Evolutionary conservation across 2,113 vertebrate genomes (phyloP), one percentile per base, ranked within the genome.

Genomic region (Spea multiplicata): DNA sequence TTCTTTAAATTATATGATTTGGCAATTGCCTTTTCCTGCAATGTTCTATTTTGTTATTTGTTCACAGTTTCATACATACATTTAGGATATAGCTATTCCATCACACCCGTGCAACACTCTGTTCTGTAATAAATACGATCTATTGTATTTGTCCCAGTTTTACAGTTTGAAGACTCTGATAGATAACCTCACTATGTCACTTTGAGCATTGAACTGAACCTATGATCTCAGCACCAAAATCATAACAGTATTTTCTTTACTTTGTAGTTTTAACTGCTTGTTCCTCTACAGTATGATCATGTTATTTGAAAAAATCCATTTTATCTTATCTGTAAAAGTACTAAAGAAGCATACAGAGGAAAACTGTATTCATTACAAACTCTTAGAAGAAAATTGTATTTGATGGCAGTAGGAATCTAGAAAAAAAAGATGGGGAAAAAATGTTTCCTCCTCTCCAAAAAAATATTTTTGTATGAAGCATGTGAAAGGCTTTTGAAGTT

Each of bases 311-410:
- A 73, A 59, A 68, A 65, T 78, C 57, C 71, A 71, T 78, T 78
- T 78, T 65, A 71, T 78, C 76, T 78, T 49, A 53, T 45, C 76
- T 78, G 48, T 45, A 78, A 78, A 71, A 71, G 68, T 65, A 65
- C 68, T 71, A 66, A 64, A 47, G 57, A 71, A 55, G 30, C 71
- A 64, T 71, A 71, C 46, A 71, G 59, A 71, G 45, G 48, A 64
- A 78, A 64, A 53, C 13, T 71, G 17, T 50, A 70, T 77, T 78
- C 57, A 78, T 71, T 61, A n/a, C 45, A 61, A 10, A 49, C 16
- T 45, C 47, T 64, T 52, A 61, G 67, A 49, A 71, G 12, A 59
- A 47, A 55, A 52, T 17, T 77, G 13, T 55, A 64, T 78, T 71
- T 78, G 68, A 78, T 78, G 67, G 47, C 47, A 45, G 76, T 78